Evolutionary conservation across 2,888 invertebrate genomes (phyloP), one percentile per base, ranked within the genome.

Genomic region (Cremastinae sp.): DNA sequence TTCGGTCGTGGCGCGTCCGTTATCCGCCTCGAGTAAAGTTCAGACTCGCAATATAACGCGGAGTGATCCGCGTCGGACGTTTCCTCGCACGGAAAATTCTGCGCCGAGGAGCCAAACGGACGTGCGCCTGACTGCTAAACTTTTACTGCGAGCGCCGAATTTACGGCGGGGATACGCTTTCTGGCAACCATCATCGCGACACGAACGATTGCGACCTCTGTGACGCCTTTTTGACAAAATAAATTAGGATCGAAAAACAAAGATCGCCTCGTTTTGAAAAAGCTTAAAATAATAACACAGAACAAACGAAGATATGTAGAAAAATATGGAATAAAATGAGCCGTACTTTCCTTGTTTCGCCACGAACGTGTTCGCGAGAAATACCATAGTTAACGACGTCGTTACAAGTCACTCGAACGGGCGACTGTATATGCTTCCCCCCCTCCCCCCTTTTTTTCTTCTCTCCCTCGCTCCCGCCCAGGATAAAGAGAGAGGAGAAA

Each of bases 351-450:
- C 62, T 69, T 76, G 73, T 73, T 76, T 73, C 68, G 68, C 28
- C 51, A 51, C 58, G 68, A 45, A 69, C 74, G 54, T 58, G 70
- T 69, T 64, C 65, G 71, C 65, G 77, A 74, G 74, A 74, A 75
- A 72, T 71, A 69, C 73, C 78, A 58, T 64, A 64, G 76, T 75
- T 80, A 80, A 80, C 77, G 79, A 78, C 79, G 79, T 79, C 79
- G 78, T 78, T 78, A 75, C 69, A 64, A 76, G 69, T 78, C 76
- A 66, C 68, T 74, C 70, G 68, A 66, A 74, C 59, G 73, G 65
- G 58, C 61, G 54, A 66, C 64, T 64, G 58, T 75, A 62, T 71
- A 43, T 41, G 28, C 61, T 47, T 22, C 41, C 45, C 20, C 43
- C 51, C 38, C 61, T 47, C 38, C 41, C 45, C 20, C 28, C 20